A percentile compares a stretch with the other conserved stretches of the same genome.
Evolutionary conservation across 2,888 invertebrate genomes (phyloP).

Genomic region (Philereme vetulata): DNA sequence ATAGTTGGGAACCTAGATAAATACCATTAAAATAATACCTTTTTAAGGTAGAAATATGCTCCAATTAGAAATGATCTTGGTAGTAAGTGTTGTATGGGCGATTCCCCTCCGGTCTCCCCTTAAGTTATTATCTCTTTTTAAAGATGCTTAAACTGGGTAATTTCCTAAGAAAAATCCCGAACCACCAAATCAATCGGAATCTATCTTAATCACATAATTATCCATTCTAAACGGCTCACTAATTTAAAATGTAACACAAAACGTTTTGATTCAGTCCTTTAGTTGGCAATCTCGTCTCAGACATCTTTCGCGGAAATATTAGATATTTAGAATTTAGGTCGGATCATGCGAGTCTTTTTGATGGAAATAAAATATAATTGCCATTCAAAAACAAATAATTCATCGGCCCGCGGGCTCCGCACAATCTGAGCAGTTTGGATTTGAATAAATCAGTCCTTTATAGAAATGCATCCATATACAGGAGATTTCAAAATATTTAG

Average conservation of each 20-base stretch:
- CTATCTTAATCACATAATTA: conserved; percentile 59
- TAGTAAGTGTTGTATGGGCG: too few species aligned
- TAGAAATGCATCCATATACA: conserved; percentile 78
- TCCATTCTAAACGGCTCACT: conserved; percentile 53
- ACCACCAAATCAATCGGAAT: conserved; percentile 31
- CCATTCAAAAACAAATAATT: conserved; percentile 83
- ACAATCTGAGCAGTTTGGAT: conserved; percentile 76
- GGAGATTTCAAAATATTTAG: conserved; percentile 38
- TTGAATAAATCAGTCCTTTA: conserved; percentile 82
- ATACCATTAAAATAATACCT: too few species aligned
- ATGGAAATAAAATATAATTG: conserved; percentile 83
- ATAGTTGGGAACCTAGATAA: too few species aligned
- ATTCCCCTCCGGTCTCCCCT: too few species aligned
- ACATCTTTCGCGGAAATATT: conserved; percentile 73
- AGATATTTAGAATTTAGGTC: conserved; percentile 43
- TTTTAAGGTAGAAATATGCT: too few species aligned
- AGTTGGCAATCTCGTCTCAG: conserved; percentile 51
- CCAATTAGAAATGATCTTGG: too few species aligned
- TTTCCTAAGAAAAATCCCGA: conserved; percentile 4
- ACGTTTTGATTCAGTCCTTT: conserved; percentile 47
- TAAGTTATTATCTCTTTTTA: too few species aligned
- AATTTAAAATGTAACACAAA: conserved; percentile 41
- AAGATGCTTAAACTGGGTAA: not conserved
- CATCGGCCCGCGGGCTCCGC: conserved; percentile 69
- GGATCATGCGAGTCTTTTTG: conserved; percentile 69